Evolutionary conservation across 35 echinoderm and acorn worm species (phyloP), one percentile per base, ranked within the genome.

Genomic region (Ophioderma brevispina): DNA sequence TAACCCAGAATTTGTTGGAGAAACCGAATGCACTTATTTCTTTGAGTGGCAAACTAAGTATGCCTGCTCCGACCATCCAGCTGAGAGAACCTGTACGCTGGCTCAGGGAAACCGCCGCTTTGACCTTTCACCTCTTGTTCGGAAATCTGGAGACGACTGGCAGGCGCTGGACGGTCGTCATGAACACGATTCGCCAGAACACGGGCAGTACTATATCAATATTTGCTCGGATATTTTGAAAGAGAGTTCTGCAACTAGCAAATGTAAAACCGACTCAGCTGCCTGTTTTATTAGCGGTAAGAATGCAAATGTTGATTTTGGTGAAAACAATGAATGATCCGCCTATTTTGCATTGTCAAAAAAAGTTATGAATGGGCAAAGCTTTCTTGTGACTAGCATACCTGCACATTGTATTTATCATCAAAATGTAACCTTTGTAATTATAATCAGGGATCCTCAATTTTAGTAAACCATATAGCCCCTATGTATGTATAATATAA

Each of bases 11-110:
- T 99, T 91, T 81, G 78, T 95, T 21, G 92, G 90, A 0, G 97
- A 99, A 56, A 86, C 87, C 21, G 90, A 92, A 31, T 99, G 97
- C 55, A 95, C 91, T 21, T 99, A 99, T 31, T 99, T 99, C 90
- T 99, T 99, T 70, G 94, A 93, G 25, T 99, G 97, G 97, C 80
- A 93, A 15, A 99, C 97, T 32, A 40, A 89, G 41, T 89, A 95
- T 37, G 93, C 91, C 80, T 99, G 97, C 85, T 77, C 88, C 28
- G 90, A 99, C 2, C 91, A 92, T 52, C 79, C 91, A 0, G 31
- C 49, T 5, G 64, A 84, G 39, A 87, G 81, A 19, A 84, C 87
- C 14, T 99, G 97, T 79, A 87, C 91, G 6, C 81, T 98, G 34
- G n/a, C 59, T 2, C 23, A 88, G 5, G 84, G 80, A 15, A 79